Conservation (phyloP, 2,797 vertebrate species). For the Gymnothorax javanicus region DNA sequence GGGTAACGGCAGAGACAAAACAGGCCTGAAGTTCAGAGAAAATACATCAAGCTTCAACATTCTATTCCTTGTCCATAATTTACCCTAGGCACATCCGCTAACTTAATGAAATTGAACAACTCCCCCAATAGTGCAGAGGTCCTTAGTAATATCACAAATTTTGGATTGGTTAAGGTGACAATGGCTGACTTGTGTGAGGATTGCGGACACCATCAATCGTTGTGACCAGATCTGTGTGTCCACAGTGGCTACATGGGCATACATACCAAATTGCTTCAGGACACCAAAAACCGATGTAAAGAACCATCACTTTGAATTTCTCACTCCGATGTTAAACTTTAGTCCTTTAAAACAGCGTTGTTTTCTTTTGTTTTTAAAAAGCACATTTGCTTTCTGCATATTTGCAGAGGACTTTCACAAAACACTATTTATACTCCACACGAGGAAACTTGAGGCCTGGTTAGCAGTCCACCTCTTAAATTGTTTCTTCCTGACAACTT, state of each 20-base stretch:
- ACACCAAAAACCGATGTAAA: neutral
- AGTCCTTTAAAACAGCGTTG: neutral
- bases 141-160: conserved; percentile 8
- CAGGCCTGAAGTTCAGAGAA: conserved; percentile 15
- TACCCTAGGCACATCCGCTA: neutral
- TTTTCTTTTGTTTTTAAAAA: conserved; percentile 21
- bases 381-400: neutral
- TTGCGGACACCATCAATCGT: neutral
- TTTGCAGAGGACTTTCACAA: conserved; percentile 43
- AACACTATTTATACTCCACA: conserved; percentile 77
- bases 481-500: conserved; percentile 56
- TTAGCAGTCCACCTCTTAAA: conserved; percentile 79
- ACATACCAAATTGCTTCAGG: neutral
- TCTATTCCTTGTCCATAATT: neutral
- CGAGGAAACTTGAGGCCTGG: conserved; percentile 86
- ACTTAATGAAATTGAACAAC: conserved; percentile 9
- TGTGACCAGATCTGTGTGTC: neutral
- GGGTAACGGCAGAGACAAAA: conserved; percentile 5
- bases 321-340: neutral
- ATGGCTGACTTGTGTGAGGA: conserved; percentile 12
- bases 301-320: neutral
- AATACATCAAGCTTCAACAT: conserved; percentile 14
- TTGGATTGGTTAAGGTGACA: conserved; percentile 20
- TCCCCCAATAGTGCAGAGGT: conserved; percentile 13
- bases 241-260: conserved; percentile 20